Base-by-base conservation (phyloP, 37 sponge, comb jelly and placozoan genomes). In the Amphimedon queenslandica region DNA sequence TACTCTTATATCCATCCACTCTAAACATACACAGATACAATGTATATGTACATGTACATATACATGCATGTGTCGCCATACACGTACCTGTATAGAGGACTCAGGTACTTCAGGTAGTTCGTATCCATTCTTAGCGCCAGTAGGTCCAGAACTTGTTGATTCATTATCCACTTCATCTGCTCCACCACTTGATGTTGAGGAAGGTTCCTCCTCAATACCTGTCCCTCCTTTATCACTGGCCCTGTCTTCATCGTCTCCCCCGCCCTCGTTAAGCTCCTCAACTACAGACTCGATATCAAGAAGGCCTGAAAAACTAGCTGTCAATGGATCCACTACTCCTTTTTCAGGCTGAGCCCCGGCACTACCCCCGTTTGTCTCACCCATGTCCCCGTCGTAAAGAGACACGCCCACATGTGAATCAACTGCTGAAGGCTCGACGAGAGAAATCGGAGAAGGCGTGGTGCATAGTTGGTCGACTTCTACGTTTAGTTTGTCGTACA, bases 381-480 rank as follows among this genome's bases (percentile, higher is more conserved):
- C 30, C 4, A 23, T 41, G 29, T 43, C 64, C 34, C 64, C 57
- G 72, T 89, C 89, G 34, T 80, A 83, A 18, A 87, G 6, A 18
- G 81, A 87, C 20, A 74, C 37, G 3, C 88, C 88, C 10, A 82
- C 83, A 53, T 82, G 82, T 33, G 35, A 37, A 51, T 81, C 82
- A 5, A 35, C 56, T 0, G 78, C 64, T 13, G 77, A 76, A 25
- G 40, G 0, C 24, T 67, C 63, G 0, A 66, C 73, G 0, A 65
- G n/a, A 53, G 64, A 18, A 47, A 92, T 69, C 28, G 93, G 93
- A 0, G 82, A 84, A 23, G 77, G 78, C 28, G 63, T 31, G 20
- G 76, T 35, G 61, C 89, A 92, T 1, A 87, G 41, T 74, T 74
- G 56, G 64, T 95, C 96, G 53, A 69, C 51, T 40, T 86, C 87